phyloP scores from a whole-genome alignment of 1,140 invertebrate species.

The Glossosoma conforme region DNA sequence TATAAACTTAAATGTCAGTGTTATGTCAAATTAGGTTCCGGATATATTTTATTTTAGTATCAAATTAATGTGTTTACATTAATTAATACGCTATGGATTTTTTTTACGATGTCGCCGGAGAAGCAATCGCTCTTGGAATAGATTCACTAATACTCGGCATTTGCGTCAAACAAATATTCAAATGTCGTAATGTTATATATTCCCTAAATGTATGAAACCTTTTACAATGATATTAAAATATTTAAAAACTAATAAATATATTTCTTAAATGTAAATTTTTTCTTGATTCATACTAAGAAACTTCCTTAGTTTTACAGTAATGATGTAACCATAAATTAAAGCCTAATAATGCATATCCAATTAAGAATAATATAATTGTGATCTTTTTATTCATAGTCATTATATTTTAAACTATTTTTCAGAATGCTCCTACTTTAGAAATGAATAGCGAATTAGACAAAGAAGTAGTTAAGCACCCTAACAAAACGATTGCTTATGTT shows the following conservation, averaged over 20 bases:
- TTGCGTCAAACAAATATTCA: conserved; percentile 64
- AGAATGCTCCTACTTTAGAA: conserved; percentile 63
- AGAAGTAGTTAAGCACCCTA: conserved; percentile 53
- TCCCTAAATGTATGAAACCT: conserved; percentile 38
- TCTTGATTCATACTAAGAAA: too few species aligned
- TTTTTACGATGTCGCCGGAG: conserved; percentile 49
- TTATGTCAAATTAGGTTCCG: background rate
- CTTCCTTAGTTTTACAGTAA: too few species aligned
- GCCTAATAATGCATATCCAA: too few species aligned
- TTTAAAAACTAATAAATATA: too few species aligned
- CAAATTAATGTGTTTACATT: conserved; percentile 1
- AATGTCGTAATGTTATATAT: conserved; percentile 45
- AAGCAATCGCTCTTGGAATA: conserved; percentile 64
- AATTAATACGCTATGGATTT: conserved; percentile 43
- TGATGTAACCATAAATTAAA: too few species aligned
- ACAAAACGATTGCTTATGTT: conserved; percentile 63
- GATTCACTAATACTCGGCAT: conserved; percentile 65
- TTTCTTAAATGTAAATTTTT: too few species aligned
- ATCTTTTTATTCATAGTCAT: too few species aligned
- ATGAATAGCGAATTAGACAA: conserved; percentile 58
- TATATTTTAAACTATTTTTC: too few species aligned
- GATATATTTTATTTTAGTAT: background rate
- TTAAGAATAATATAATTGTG: too few species aligned
- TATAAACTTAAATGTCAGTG: too few species aligned
- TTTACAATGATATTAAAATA: too few species aligned